phyloP scores from a whole-genome alignment of 2,888 invertebrate genomes.

The Drosophila meridiana region DNA sequence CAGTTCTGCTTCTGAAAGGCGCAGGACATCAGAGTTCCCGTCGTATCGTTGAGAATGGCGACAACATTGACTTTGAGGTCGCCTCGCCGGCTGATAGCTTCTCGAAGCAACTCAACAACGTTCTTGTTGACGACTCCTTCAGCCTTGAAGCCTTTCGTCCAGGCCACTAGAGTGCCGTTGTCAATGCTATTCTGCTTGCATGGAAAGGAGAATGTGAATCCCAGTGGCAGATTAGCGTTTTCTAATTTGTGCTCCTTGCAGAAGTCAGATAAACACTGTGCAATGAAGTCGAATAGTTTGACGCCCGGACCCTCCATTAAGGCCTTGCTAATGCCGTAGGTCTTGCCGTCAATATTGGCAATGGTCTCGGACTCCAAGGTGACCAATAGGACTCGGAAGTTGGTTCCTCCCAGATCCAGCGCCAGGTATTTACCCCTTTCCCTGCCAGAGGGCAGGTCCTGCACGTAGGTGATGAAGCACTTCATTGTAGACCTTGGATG shows the following conservation, averaged over 20 bases:
- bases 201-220: slow-evolving; percentile 98
- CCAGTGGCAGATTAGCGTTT: slow-evolving; percentile 91
- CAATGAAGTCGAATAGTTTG: slow-evolving; percentile 96
- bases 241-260: slow-evolving; percentile 90
- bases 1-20: slow-evolving; percentile 91
- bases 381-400: slow-evolving; percentile 96
- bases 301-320: slow-evolving; percentile 95
- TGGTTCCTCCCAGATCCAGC: slow-evolving; percentile 97
- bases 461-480: slow-evolving; percentile 97
- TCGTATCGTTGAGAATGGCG: slow-evolving; percentile 97
- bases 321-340: slow-evolving; percentile 94
- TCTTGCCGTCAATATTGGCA: slow-evolving; percentile 96
- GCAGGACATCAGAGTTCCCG: slow-evolving; percentile 96
- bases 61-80: slow-evolving; percentile 92
- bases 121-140: slow-evolving; percentile 94
- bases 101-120: slow-evolving; percentile 93
- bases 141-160: slow-evolving; percentile 98
- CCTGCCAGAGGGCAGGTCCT: slow-evolving; percentile 96
- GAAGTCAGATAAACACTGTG: slow-evolving; percentile 94
- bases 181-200: slow-evolving; percentile 93
- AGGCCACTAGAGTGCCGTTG: slow-evolving; percentile 92
- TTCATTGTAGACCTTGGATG: slow-evolving; percentile 92
- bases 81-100: slow-evolving; percentile 92
- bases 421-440: slow-evolving; percentile 97
- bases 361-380: slow-evolving; percentile 89